Percentiles rank a stretch among this genome's conserved stretches.
Conservation (phyloP, 2,113 vertebrate species). For the Daphoenositta chrysoptera region DNA sequence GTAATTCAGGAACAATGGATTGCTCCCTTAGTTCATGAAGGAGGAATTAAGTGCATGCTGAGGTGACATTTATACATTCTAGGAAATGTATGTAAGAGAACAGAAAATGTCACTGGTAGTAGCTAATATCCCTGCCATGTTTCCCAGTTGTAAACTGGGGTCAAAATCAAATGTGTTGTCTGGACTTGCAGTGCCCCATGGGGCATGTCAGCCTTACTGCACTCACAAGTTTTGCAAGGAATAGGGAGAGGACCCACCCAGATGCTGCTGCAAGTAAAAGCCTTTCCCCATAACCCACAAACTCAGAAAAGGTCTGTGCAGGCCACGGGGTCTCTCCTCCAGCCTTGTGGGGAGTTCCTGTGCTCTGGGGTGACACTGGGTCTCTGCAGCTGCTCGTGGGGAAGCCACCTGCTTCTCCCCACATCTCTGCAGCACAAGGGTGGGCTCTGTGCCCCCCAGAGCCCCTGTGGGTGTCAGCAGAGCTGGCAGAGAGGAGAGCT, state of each 20-base stretch:
- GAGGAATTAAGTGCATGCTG: background rate
- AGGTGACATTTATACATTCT: conserved; percentile 11
- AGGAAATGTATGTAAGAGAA: background rate
- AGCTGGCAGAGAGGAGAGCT: background rate
- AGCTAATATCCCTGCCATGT: background rate
- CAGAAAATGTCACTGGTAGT: conserved; percentile 1
- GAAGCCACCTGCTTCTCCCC: background rate
- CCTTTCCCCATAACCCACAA: background rate
- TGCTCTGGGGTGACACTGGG: fast-evolving
- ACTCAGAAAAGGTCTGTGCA: background rate
- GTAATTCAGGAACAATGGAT: background rate
- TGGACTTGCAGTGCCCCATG: background rate
- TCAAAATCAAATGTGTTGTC: background rate
- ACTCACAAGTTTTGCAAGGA: background rate
- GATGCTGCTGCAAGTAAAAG: background rate
- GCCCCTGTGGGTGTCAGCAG: background rate
- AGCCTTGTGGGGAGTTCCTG: background rate
- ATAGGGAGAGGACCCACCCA: background rate
- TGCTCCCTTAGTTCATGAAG: background rate
- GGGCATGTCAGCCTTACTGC: background rate
- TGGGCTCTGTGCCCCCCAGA: background rate
- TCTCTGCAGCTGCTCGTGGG: background rate
- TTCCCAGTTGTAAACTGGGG: background rate
- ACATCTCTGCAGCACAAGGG: fast-evolving
- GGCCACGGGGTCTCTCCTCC: background rate